phyloP scores from a whole-genome alignment of 1,140 invertebrate genomes.

The Rhizoglyphus robini region DNA sequence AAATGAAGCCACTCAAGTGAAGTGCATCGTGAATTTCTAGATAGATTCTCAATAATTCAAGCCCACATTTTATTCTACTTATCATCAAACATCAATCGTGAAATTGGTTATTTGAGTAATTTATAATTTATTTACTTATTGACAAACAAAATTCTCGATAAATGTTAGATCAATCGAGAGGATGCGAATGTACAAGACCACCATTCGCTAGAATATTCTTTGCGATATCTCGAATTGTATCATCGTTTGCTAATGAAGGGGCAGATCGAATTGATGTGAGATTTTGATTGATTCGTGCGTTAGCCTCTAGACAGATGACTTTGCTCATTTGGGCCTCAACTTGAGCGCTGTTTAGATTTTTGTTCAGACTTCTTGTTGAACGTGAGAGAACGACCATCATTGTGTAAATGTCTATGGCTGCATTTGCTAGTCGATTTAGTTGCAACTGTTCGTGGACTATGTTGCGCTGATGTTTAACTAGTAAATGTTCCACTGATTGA shows the following conservation, averaged over 20 bases:
- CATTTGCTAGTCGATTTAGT: slow-evolving; percentile 55
- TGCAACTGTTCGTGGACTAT: slow-evolving; percentile 71
- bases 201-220: slow-evolving; percentile 52
- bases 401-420: slow-evolving; percentile 60
- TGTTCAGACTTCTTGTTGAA: slow-evolving; percentile 49
- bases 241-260: slow-evolving; percentile 48
- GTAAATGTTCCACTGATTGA: slow-evolving; percentile 58
- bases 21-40: too few species aligned
- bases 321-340: too few species aligned
- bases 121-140: too few species aligned
- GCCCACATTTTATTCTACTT: too few species aligned
- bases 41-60: too few species aligned
- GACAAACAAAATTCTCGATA: too few species aligned
- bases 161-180: too few species aligned
- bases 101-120: too few species aligned
- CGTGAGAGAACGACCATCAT: slow-evolving; percentile 65
- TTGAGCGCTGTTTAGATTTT: slow-evolving; percentile 31
- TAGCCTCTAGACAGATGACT: too few species aligned
- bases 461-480: slow-evolving; percentile 76
- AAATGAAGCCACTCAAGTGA: too few species aligned
- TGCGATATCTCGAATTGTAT: slow-evolving; percentile 52
- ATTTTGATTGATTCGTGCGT: slow-evolving; percentile 51
- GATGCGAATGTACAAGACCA: slow-evolving; percentile 52
- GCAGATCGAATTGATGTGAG: slow-evolving; percentile 44
- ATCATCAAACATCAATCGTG: too few species aligned